Evolutionary conservation across 2,888 invertebrate species (phyloP), one percentile per base, ranked within the genome.

Genomic region (Baronia brevicornis): DNA sequence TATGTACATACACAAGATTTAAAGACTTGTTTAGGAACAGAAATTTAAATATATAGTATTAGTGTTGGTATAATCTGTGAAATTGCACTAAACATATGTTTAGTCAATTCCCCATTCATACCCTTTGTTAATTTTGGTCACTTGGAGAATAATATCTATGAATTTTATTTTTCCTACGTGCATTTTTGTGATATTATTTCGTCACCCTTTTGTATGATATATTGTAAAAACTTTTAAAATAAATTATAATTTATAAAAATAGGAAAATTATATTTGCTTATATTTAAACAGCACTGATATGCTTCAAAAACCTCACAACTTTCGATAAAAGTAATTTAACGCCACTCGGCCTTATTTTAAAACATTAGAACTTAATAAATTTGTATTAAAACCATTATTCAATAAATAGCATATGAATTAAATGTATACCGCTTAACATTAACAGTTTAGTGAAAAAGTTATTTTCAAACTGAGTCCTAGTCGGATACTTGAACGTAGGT

Each of bases 251-350:
- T 51, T 60, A 61, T 48, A 63, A 61, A 60, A 58, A 59, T 60
- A 55, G 51, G 48, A 59, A 54, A 61, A 58, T 46, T 50, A 60
- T 58, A 58, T 40, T 48, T 50, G 33, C 58, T 51, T 46, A 57
- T 44, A 51, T 47, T 57, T 60, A 61, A 60, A 65, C 36, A 58
- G 67, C 63, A 58, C 47, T 74, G 73, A 74, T 75, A 75, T 75
- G 75, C 68, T 52, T 69, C 54, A 55, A 63, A 49, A 64, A 64
- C 51, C 47, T 74, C 72, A 74, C 71, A 75, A 74, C 73, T 55
- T 64, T 46, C 43, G 59, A 61, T 63, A 48, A 70, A 69, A 68
- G 53, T 38, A 64, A 65, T 62, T 66, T 65, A 56, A 43, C 51
- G 61, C 65, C 70, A 39, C 43, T 39, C 39, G 54, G 70, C 67